These are phyloP conservation scores for Eupithecia dodoneata DNA, from an alignment of 2,888 invertebrate genomes.

Conservation along the genomic window DNA sequence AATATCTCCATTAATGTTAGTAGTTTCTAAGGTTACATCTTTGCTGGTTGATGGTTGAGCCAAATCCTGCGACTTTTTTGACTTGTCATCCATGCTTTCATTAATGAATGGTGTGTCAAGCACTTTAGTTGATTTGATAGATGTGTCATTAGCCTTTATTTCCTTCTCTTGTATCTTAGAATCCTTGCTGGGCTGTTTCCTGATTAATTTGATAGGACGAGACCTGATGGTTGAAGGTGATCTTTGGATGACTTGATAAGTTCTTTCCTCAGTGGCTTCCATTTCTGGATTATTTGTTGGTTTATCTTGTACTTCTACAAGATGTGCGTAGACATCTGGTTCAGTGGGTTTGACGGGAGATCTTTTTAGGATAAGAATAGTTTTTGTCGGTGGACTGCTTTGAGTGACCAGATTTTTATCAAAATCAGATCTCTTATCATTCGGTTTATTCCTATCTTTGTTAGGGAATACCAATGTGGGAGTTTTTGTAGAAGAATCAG, in stretches of 20 bases:
- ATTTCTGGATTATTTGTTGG: constrained; percentile 8
- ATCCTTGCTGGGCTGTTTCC: constrained; percentile 28
- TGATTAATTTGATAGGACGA: constrained; percentile 27
- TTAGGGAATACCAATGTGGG: constrained; percentile 18
- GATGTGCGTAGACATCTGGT: constrained; percentile 18
- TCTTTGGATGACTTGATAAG: constrained; percentile 13
- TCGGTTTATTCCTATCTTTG: constrained; percentile 21
- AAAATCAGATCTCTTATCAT: constrained; percentile 30
- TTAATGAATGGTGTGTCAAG: constrained; percentile 10
- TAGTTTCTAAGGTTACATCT: constrained; percentile 14
- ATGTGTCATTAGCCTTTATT: constrained; percentile 1
- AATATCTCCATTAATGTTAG: constrained; percentile 15
- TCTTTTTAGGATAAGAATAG: constrained; percentile 27
- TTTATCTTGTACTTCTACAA: constrained; percentile 20
- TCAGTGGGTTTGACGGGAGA: constrained; percentile 34
- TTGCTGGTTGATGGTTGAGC: constrained; percentile 22
- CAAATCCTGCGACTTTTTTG: constrained; percentile 13
- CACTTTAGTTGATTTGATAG: constrained; percentile 6
- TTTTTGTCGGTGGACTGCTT: constrained; percentile 15
- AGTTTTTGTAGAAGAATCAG: constrained; percentile 52
- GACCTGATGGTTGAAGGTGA: constrained; percentile 25
- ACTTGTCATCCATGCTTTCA: not conserved
- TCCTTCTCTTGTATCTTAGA: constrained; percentile 22
- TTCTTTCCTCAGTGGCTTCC: constrained; percentile 15
- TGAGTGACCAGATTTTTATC: constrained; percentile 12